Evolutionary conservation across 2,888 invertebrate genomes (phyloP), one percentile per base, ranked within the genome.

Genomic region (Ochlodes sylvanus): DNA sequence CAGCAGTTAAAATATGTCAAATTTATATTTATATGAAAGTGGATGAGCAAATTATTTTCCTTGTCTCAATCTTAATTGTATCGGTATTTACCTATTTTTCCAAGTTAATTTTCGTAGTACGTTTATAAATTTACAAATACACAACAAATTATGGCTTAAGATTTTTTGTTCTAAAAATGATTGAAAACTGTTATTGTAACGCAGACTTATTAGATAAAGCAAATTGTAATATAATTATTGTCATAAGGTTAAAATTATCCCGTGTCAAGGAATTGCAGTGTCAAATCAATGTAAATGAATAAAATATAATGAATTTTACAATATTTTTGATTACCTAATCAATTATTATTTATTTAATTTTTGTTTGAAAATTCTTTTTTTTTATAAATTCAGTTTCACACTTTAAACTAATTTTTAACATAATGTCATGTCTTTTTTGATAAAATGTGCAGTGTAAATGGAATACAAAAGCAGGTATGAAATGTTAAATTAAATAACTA

Each of bases 251-350:
- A 15, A 19, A 19, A 38, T 12, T 50, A 19, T 5, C 50, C 50
- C 12, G 2, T 50, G 50, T 50, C 50, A 50, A 17, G 44, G 44
- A 47, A 47, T 47, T 47, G 44, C 44, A 17, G 44, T 44, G 44
- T 47, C 17, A 47, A 15, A 47, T 47, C 44, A 17, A 47, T 47
- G 7, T 15, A 47, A 47, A 17, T 15, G 2, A 47, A 47, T 47
- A 47, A 47, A 47, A 47, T 17, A 9, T 47, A 9, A 17, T 12
- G 0, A 47, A 47, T 47, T 7, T 47, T 15, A 47, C 7, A 17
- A 47, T 9, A 47, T 47, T 15, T 47, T 47, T 47, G 17, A 17
- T 47, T 47, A 47, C 44, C 15, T 17, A 17, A 17, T 17, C 17
- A 9, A 17, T n/a, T n/a, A n/a, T n/a, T n/a, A n/a, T 15, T 47